A percentile compares a stretch with the other conserved stretches of the same genome.
phyloP scores from a whole-genome alignment of 92 coral and sea anemone species.

The Anthopleura xanthogrammica region DNA sequence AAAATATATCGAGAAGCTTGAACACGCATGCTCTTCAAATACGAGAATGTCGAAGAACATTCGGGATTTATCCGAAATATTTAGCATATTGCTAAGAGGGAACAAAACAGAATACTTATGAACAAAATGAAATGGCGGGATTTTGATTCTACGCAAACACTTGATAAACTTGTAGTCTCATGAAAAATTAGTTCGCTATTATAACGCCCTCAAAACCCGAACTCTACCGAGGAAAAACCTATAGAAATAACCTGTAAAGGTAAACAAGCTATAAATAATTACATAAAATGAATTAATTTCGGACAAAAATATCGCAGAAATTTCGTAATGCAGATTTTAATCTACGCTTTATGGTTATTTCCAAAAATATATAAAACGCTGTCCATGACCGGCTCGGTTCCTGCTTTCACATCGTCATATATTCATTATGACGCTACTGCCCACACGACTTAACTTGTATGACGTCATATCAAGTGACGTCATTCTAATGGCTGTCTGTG shows the following conservation, averaged over 20 bases:
- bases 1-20: neutral
- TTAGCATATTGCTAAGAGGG: neutral
- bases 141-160: slow-evolving; percentile 9
- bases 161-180: neutral
- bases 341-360: neutral
- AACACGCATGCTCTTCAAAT: neutral
- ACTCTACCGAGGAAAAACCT: neutral
- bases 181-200: neutral
- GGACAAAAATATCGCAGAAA: neutral
- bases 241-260: neutral
- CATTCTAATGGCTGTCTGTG: slow-evolving; percentile 1
- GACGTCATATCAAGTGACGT: slow-evolving; percentile 21
- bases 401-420: slow-evolving; percentile 22
- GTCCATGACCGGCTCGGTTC: slow-evolving; percentile 16
- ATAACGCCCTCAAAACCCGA: neutral
- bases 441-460: slow-evolving; percentile 7
- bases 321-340: neutral
- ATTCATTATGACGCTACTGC: slow-evolving; percentile 22
- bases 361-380: neutral
- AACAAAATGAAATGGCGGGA: neutral
- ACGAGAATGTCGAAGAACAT: neutral
- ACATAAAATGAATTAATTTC: neutral
- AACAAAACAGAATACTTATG: neutral
- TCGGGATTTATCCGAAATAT: neutral
- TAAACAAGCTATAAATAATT: neutral